These are phyloP conservation scores for Reticulitermes speratus DNA, from an alignment of 1,140 invertebrate genomes.

Conservation along the genomic window DNA sequence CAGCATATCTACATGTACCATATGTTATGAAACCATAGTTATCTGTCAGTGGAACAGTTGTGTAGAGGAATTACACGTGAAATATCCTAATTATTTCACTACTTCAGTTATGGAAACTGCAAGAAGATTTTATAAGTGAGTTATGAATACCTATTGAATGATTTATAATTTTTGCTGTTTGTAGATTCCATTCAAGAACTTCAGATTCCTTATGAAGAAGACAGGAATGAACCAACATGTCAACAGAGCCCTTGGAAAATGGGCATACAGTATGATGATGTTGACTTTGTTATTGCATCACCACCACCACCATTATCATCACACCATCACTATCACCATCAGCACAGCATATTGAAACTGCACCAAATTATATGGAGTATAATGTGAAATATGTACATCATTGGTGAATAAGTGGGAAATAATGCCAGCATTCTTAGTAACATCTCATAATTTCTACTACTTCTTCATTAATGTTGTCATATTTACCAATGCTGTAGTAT, in stretches of 20 bases:
- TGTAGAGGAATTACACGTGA: too few relatives aligned
- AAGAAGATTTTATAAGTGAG: neutral
- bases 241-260: neutral
- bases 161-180: neutral
- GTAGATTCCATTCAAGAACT: neutral
- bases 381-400: neutral
- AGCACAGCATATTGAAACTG: neutral
- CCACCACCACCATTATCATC: neutral
- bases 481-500: neutral
- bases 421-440: neutral
- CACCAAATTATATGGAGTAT: neutral
- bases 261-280: neutral
- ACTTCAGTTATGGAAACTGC: too few relatives aligned
- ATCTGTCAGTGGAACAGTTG: too few relatives aligned
- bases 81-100: too few relatives aligned
- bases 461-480: conserved; percentile 13
- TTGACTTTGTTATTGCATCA: conserved; percentile 16
- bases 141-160: neutral
- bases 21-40: too few relatives aligned
- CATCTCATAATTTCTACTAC: neutral
- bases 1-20: too few relatives aligned
- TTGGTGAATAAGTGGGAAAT: neutral
- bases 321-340: neutral
- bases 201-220: neutral
- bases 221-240: neutral